phyloP scores from a whole-genome alignment of 2,113 vertebrate genomes.

The Dromiciops gliroides region DNA sequence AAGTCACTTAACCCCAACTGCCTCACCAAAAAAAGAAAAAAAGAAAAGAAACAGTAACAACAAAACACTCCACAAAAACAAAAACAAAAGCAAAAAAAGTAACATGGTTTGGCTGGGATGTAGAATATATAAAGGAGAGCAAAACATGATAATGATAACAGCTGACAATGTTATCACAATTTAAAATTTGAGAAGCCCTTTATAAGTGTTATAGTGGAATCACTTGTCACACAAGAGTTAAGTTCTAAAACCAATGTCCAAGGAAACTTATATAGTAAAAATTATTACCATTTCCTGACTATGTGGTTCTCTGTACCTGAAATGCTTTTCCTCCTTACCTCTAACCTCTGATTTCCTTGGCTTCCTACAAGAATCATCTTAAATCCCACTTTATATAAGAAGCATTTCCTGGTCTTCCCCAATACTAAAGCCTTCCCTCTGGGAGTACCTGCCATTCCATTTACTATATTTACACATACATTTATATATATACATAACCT shows the following conservation, averaged over 20 bases:
- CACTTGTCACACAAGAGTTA: not conserved
- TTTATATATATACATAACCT: not conserved
- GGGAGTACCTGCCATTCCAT: not conserved
- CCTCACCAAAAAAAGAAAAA: no score
- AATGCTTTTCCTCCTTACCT: not conserved
- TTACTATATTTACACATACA: not conserved
- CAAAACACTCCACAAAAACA: no score
- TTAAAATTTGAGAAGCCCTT: not conserved
- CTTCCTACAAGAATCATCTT: not conserved
- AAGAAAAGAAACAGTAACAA: no score
- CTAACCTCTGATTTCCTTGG: not conserved
- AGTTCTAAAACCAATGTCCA: not conserved
- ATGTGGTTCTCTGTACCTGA: not conserved
- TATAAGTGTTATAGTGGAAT: not conserved
- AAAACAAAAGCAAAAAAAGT: no score
- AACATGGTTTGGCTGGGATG: not conserved
- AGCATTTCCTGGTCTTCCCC: not conserved
- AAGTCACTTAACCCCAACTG: no score
- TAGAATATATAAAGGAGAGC: not conserved
- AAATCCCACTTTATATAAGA: not conserved
- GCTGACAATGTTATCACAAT: not conserved
- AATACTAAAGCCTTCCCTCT: not conserved
- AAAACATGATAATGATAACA: not conserved
- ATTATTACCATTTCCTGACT: not conserved
- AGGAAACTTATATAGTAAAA: not conserved